phyloP scores from a whole-genome alignment of 2,797 vertebrate genomes.

The Sebastes alutus region DNA sequence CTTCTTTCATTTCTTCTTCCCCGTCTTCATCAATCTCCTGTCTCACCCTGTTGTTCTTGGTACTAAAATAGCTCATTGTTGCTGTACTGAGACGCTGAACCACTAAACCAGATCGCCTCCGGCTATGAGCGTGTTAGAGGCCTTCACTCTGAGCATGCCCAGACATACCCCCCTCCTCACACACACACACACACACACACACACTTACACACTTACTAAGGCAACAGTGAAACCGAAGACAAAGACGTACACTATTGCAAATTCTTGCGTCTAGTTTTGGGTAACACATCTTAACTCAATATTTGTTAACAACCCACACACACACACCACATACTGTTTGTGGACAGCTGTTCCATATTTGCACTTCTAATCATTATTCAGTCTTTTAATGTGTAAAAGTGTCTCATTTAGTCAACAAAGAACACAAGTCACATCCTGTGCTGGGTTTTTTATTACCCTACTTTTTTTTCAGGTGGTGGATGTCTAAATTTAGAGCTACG shows the following conservation, averaged over 20 bases:
- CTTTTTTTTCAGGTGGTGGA: no score
- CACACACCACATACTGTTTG: constrained; percentile 10
- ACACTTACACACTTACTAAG: constrained; percentile 14
- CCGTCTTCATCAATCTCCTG: background rate
- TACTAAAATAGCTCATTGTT: constrained; percentile 59
- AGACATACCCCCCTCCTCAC: constrained; percentile 5
- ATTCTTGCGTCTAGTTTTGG: background rate
- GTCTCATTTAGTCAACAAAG: background rate
- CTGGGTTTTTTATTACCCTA: background rate
- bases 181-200: constrained; percentile 5
- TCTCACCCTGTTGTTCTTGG: background rate
- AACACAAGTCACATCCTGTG: background rate
- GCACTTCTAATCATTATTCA: background rate
- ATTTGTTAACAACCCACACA: constrained; percentile 21
- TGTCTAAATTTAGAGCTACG: constrained; percentile 2
- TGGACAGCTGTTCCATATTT: constrained; percentile 5
- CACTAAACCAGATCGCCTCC: constrained; percentile 43
- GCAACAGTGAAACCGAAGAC: constrained; percentile 38
- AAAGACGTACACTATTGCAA: constrained; percentile 8
- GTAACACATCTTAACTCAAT: constrained; percentile 21
- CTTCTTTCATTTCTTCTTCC: background rate
- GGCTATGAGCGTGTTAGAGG: constrained; percentile 35
- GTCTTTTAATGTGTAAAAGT: background rate
- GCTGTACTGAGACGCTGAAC: constrained; percentile 16
- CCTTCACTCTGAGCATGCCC: constrained; percentile 47